A percentile compares a stretch with the other conserved stretches of the same genome.
Evolutionary conservation across 2,888 invertebrate genomes (phyloP).

Genomic region (Scrobipalpa costella): DNA sequence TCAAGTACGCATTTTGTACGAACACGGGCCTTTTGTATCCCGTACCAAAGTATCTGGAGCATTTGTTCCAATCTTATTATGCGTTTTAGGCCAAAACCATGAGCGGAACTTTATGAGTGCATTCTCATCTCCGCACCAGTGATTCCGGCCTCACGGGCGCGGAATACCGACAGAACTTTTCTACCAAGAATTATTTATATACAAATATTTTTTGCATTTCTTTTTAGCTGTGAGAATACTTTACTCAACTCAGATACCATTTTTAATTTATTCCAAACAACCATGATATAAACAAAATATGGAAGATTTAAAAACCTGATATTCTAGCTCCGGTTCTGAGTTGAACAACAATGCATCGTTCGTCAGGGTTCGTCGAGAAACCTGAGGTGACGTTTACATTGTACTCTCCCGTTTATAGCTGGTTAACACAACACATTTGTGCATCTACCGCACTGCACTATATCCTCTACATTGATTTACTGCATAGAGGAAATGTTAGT

Average conservation of each 20-base stretch:
- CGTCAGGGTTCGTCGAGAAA: conserved; percentile 70
- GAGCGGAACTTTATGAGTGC: conserved; percentile 68
- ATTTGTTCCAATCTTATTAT: conserved; percentile 47
- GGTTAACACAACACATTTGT: conserved; percentile 38
- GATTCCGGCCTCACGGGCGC: conserved; percentile 39
- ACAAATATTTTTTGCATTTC: neutral
- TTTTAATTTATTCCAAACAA: neutral
- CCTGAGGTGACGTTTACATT: conserved; percentile 48
- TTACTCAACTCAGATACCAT: neutral
- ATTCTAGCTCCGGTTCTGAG: conserved; percentile 20
- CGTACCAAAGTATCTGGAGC: conserved; percentile 41
- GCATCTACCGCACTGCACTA: conserved; percentile 41
- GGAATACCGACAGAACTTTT: neutral
- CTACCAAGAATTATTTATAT: neutral
- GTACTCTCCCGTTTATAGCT: conserved; percentile 26
- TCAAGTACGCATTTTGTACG: conserved; percentile 43
- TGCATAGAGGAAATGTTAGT: conserved; percentile 16
- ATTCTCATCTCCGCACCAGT: conserved; percentile 60
- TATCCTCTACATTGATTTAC: conserved; percentile 21
- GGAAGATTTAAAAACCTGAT: neutral
- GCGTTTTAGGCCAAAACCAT: conserved; percentile 63
- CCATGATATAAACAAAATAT: neutral
- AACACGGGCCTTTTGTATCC: conserved; percentile 55
- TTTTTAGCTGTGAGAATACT: neutral
- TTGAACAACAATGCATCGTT: conserved; percentile 68